phyloP scores from a whole-genome alignment of 2,888 invertebrate species.

The Aspidiotus rigidus region DNA sequence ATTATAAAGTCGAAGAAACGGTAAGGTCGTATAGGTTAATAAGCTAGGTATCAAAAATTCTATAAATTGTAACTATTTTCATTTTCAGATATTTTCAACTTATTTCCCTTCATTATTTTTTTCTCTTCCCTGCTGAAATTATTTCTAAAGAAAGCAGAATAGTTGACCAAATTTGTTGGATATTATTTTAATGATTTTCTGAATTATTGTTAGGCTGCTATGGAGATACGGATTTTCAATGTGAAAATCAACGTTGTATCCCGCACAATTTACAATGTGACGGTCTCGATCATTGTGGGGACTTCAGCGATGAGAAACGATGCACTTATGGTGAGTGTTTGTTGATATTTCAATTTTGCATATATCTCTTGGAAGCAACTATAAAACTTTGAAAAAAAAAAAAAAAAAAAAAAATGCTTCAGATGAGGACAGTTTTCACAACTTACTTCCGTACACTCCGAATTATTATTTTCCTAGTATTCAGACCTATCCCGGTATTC shows the following conservation, averaged over 20 bases:
- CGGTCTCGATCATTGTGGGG: constrained; percentile 68
- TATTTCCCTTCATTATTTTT: too few species aligned
- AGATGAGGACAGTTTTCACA: constrained; percentile 48
- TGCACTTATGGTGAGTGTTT: constrained; percentile 47
- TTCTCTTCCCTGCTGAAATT: too few species aligned
- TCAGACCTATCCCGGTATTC: constrained; percentile 49
- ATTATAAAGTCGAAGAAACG: too few species aligned
- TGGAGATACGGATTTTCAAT: constrained; percentile 58
- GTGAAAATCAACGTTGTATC: constrained; percentile 62
- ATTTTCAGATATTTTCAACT: too few species aligned
- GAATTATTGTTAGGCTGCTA: constrained; percentile 52
- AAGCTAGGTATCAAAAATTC: too few species aligned
- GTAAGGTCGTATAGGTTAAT: too few species aligned
- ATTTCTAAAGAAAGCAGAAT: too few species aligned
- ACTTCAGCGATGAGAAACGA: constrained; percentile 58
- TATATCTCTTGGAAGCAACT: background rate
- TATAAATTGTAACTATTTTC: too few species aligned
- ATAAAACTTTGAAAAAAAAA: background rate
- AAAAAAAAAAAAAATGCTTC: constrained; percentile 42
- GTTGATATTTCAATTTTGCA: background rate
- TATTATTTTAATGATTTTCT: background rate
- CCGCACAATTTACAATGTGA: constrained; percentile 59
- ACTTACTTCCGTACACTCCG: constrained; percentile 58
- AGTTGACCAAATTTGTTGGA: background rate
- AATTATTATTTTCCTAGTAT: constrained; percentile 64